Percentiles rank a stretch among this genome's conserved stretches.
These are phyloP conservation scores for Micronycteris hirsuta DNA, from an alignment of 2,113 vertebrate genomes.

Conservation along the genomic window DNA sequence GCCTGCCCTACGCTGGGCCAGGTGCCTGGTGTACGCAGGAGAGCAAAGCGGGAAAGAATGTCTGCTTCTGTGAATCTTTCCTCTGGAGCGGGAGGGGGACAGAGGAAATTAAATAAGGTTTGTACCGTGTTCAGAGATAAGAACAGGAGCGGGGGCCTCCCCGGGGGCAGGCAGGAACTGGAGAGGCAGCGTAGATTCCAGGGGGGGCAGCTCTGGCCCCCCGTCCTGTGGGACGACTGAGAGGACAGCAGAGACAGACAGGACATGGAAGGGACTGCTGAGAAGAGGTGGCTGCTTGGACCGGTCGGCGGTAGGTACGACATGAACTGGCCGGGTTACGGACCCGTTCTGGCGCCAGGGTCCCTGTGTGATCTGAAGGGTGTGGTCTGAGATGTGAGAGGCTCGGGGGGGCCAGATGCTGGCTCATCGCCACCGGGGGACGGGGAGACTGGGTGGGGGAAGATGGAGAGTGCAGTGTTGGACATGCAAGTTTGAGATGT, in stretches of 20 bases:
- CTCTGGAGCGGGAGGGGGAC: neutral
- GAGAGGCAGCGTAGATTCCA: neutral
- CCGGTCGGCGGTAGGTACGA: neutral
- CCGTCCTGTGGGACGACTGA: neutral
- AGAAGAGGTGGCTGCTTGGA: neutral
- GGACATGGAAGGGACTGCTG: neutral
- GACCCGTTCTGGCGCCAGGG: neutral
- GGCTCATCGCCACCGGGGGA: too few species aligned
- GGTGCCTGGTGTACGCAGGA: neutral
- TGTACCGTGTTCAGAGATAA: neutral
- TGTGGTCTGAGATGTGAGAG: too few species aligned
- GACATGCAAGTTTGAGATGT: too few species aligned
- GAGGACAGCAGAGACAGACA: neutral
- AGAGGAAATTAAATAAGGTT: neutral
- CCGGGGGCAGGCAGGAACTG: too few species aligned
- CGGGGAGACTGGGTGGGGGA: too few species aligned
- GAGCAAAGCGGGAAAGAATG: neutral
- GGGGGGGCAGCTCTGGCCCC: neutral
- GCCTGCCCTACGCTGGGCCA: rapidly evolving
- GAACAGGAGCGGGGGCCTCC: neutral
- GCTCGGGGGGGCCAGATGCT: too few species aligned
- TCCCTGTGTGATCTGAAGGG: too few species aligned
- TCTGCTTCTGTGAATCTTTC: neutral
- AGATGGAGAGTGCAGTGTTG: too few species aligned
- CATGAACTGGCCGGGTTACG: neutral